phyloP scores from a whole-genome alignment of 2,797 vertebrate species.

The Vultur gryphus region DNA sequence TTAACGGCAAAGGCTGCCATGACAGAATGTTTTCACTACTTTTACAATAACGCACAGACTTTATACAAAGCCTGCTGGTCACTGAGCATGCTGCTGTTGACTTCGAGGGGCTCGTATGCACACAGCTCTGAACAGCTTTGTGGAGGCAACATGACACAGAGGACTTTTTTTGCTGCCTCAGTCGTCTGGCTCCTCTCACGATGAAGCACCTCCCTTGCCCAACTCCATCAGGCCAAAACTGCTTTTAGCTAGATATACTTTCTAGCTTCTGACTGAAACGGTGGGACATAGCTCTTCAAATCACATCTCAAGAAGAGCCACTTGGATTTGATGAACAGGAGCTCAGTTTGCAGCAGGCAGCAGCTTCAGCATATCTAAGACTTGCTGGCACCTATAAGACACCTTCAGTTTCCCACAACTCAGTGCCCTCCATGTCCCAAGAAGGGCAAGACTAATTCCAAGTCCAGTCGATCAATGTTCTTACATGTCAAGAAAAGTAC shows the following conservation, averaged over 20 bases:
- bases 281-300: background rate
- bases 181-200: background rate
- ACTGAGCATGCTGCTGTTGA: background rate
- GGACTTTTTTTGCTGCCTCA: background rate
- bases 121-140: background rate
- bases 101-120: background rate
- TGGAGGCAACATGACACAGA: background rate
- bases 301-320: background rate
- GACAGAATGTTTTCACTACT: background rate
- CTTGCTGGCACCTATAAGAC: background rate
- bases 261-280: background rate
- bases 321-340: background rate
- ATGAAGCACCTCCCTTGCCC: background rate
- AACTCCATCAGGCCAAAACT: background rate
- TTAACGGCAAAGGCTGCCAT: background rate
- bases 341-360: background rate
- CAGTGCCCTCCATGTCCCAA: background rate
- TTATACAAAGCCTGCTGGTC: background rate
- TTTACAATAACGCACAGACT: background rate
- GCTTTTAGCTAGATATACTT: background rate
- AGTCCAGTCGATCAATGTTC: background rate
- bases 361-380: background rate
- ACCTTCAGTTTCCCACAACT: background rate
- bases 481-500: background rate
- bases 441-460: background rate